These are phyloP conservation scores for Neofelis nebulosa DNA, from an alignment of 2,113 vertebrate genomes.

Conservation along the genomic window DNA sequence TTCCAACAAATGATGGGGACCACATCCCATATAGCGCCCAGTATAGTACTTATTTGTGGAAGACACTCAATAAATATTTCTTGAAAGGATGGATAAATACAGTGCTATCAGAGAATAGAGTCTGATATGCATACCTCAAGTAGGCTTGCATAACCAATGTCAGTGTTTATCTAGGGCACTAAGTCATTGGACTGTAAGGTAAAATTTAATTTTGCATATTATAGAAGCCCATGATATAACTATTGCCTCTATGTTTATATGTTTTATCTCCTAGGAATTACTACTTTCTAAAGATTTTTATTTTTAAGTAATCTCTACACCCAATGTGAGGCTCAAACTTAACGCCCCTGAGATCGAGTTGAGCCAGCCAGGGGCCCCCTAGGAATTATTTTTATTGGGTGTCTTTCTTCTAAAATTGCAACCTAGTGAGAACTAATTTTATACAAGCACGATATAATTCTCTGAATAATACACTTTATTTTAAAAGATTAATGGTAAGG, in stretches of 20 bases:
- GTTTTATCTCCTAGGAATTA: slow-evolving; percentile 33
- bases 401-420: neutral
- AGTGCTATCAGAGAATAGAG: neutral
- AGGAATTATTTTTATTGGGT: slow-evolving; percentile 41
- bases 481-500: slow-evolving; percentile 29
- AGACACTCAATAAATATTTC: neutral
- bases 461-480: neutral
- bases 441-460: neutral
- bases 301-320: too few species aligned
- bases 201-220: slow-evolving; percentile 5
- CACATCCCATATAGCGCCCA: neutral
- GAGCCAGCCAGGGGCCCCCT: neutral
- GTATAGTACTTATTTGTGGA: neutral
- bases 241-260: neutral
- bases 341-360: too few species aligned
- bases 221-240: neutral
- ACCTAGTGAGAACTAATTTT: neutral
- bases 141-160: neutral
- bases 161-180: neutral
- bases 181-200: neutral
- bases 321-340: too few species aligned
- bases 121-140: neutral
- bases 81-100: neutral
- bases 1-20: slow-evolving; percentile 4
- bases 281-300: neutral